Percentiles rank a stretch among this genome's conserved stretches.
phyloP scores from a whole-genome alignment of 2,113 vertebrate genomes.

The Microtus montanus region DNA sequence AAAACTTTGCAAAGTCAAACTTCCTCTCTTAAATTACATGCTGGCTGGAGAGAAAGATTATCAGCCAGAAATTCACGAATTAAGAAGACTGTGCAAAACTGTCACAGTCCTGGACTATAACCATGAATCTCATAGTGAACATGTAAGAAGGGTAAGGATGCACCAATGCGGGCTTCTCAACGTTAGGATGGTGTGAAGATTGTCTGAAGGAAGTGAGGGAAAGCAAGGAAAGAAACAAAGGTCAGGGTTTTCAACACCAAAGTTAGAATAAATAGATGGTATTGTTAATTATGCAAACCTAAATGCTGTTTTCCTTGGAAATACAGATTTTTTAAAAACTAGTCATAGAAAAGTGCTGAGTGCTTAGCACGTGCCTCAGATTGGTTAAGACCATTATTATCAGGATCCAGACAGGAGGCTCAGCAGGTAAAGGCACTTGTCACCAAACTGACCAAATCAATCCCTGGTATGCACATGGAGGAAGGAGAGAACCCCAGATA shows the following conservation, averaged over 20 bases:
- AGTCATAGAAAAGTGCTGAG: background rate
- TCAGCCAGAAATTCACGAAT: slow-evolving; percentile 10
- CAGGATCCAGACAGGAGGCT: background rate
- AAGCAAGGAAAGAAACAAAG: background rate
- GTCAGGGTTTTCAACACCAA: background rate
- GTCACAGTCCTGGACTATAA: background rate
- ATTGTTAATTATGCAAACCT: background rate
- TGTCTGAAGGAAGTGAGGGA: background rate
- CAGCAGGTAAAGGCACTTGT: background rate
- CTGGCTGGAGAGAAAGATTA: background rate
- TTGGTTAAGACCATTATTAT: background rate
- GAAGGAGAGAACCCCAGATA: background rate
- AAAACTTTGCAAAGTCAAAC: background rate
- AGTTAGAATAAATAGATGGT: background rate
- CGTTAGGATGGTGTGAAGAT: background rate
- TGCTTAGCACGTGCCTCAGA: background rate
- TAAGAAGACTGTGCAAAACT: slow-evolving; percentile 25
- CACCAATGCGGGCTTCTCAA: background rate
- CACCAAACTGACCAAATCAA: background rate
- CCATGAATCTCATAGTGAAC: background rate
- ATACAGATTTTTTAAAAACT: background rate
- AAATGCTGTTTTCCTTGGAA: slow-evolving; percentile 17
- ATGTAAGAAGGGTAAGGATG: background rate
- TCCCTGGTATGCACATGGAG: too few species aligned
- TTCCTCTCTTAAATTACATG: background rate